Evolutionary conservation across 2,113 vertebrate species (phyloP), one percentile per base, ranked within the genome.

Genomic region (Agelaius phoeniceus): DNA sequence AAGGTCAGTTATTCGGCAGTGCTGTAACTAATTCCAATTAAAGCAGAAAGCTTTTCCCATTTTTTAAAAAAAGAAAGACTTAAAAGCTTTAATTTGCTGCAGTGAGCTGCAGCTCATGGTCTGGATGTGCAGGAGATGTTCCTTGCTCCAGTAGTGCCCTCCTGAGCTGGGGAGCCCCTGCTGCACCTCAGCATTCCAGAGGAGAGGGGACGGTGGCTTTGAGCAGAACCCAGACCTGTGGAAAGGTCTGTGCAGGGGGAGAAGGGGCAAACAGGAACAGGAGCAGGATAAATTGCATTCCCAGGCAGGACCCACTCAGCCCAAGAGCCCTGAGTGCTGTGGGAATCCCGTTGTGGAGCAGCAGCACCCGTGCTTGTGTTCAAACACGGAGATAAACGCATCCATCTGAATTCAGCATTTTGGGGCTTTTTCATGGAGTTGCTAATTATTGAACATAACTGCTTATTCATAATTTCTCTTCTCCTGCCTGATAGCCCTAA

Each of bases 391-490:
- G 97, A 96, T 97, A 96, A 97, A 97, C 55, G 90, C 95, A 84
- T 87, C 97, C 86, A 91, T 97, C 96, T 87, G 89, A 97, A 97
- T 97, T 95, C 95, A 79, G 89, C 89, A 81, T 92, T 95, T 93
- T 39, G 93, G 66, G 77, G 39, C 87, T 97, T 87, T 68, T 95
- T 75, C 66, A 4, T 81, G 39, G 59, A 84, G 93, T 87, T 93
- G 95, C 97, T 98, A 98, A 98, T 98, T 98, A 97, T 92, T 96
- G 97, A 97, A 95, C 88, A 82, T 96, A 97, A 97, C 97, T 74
- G 96, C 96, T 98, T 97, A 96, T 97, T 98, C 97, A 96, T 92
- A 97, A 97, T 96, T 97, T 94, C 96, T 95, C 90, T 93, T 95
- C 96, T 98, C 93, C 94, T 97, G 93, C 96, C 94, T 87, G 97